These are phyloP conservation scores for Pituophis catenifer DNA, from an alignment of 2,113 vertebrate genomes.

Conservation along the genomic window DNA sequence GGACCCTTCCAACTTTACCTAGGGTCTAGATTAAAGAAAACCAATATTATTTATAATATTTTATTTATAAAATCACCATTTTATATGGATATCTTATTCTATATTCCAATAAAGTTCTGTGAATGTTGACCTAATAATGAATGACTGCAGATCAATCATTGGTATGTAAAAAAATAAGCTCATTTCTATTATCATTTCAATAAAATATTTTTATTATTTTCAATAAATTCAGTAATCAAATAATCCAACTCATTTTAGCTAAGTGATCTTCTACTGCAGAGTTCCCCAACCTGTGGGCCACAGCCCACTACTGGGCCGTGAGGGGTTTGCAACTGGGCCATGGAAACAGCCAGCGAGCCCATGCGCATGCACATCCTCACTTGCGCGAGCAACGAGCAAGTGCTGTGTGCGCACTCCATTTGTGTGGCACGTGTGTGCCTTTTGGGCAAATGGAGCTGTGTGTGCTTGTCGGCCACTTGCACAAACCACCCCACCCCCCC, in stretches of 20 bases:
- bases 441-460: too few relatives aligned
- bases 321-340: too few relatives aligned
- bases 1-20: slow-evolving; percentile 96
- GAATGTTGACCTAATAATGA: not conserved
- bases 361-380: too few relatives aligned
- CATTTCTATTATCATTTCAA: not conserved
- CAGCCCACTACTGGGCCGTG: too few relatives aligned
- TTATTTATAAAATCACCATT: not conserved
- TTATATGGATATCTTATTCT: not conserved
- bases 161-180: not conserved
- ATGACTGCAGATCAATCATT: not conserved
- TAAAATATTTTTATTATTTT: not conserved
- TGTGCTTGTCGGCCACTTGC: too few relatives aligned
- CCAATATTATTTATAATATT: not conserved
- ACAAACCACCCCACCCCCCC: too few relatives aligned
- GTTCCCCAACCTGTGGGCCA: too few relatives aligned
- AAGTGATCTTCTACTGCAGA: not conserved
- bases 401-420: too few relatives aligned
- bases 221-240: not conserved
- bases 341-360: too few relatives aligned
- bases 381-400: too few relatives aligned
- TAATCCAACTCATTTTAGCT: not conserved
- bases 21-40: slow-evolving; percentile 80
- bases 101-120: not conserved
- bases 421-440: accelerated